These are phyloP conservation scores for Globicephala melas DNA, from an alignment of 2,113 vertebrate genomes.

Conservation along the genomic window DNA sequence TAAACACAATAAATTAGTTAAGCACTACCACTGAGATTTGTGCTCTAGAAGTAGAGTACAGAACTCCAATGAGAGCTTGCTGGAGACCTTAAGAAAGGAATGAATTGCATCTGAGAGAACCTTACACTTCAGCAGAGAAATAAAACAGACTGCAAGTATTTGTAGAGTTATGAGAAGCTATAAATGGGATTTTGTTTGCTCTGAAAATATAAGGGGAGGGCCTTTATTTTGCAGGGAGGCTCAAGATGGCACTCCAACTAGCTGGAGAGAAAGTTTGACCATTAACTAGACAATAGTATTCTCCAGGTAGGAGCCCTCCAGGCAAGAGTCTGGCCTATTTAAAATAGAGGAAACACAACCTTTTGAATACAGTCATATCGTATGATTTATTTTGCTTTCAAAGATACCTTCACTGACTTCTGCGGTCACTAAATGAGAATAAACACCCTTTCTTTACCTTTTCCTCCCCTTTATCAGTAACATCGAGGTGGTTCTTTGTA, in stretches of 20 bases:
- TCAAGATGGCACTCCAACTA: not conserved
- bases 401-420: not conserved
- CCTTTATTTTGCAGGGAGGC: not conserved
- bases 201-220: not conserved
- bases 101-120: slow-evolving; percentile 36
- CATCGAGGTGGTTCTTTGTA: not conserved
- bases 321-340: not conserved
- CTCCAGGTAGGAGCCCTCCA: not conserved
- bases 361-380: not conserved
- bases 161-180: not conserved
- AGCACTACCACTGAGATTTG: slow-evolving; percentile 60
- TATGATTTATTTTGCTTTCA: not conserved
- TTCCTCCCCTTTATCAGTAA: not conserved
- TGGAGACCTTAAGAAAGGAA: slow-evolving; percentile 56
- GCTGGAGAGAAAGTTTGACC: not conserved
- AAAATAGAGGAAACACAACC: not conserved
- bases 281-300: not conserved
- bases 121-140: slow-evolving; percentile 46
- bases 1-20: slow-evolving; percentile 75
- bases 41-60: slow-evolving; percentile 57
- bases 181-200: slow-evolving; percentile 27
- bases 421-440: not conserved
- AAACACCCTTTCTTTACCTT: not conserved
- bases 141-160: not conserved
- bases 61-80: slow-evolving; percentile 45